Percentiles rank a stretch among this genome's conserved stretches.
phyloP scores from a whole-genome alignment of 1,140 invertebrate species.

The Limonius californicus region DNA sequence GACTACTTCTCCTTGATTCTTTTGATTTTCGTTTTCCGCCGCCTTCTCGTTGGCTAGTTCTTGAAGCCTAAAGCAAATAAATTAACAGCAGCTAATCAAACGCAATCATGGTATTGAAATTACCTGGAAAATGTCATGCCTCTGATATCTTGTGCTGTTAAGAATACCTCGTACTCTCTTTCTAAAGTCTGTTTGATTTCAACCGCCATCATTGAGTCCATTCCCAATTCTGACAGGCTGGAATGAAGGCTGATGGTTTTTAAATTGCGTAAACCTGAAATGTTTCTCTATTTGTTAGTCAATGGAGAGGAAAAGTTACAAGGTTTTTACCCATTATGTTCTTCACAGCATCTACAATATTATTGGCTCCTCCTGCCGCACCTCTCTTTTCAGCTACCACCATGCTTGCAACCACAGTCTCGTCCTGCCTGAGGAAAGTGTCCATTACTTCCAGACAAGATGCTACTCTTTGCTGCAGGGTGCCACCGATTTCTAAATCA shows the following conservation, averaged over 20 bases:
- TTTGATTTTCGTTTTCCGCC: not conserved
- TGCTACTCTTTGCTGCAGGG: slow-evolving; percentile 76
- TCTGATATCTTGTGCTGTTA: slow-evolving; percentile 60
- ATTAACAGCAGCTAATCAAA: not conserved
- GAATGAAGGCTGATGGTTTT: slow-evolving; percentile 61
- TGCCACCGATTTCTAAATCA: slow-evolving; percentile 73
- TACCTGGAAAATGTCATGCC: slow-evolving; percentile 42
- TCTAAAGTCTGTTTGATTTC: slow-evolving; percentile 72
- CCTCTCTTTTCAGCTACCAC: slow-evolving; percentile 70
- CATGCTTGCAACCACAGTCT: slow-evolving; percentile 71
- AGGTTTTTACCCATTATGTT: slow-evolving; percentile 59
- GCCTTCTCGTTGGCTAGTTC: not conserved
- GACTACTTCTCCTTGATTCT: not conserved
- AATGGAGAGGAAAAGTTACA: not conserved
- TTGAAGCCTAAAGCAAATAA: not conserved
- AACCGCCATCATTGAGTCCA: slow-evolving; percentile 87
- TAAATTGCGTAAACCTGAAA: slow-evolving; percentile 48
- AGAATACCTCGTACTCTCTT: slow-evolving; percentile 57
- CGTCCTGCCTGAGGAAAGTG: slow-evolving; percentile 62
- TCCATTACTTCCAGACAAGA: slow-evolving; percentile 70
- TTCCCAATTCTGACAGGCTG: slow-evolving; percentile 78
- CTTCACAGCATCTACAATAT: slow-evolving; percentile 61
- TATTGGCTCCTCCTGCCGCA: slow-evolving; percentile 53
- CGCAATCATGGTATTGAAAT: not conserved
- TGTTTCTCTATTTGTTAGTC: not conserved